Percentiles rank a stretch among this genome's conserved stretches.
phyloP scores from a whole-genome alignment of 2,888 invertebrate species.

The Gibbula magus region DNA sequence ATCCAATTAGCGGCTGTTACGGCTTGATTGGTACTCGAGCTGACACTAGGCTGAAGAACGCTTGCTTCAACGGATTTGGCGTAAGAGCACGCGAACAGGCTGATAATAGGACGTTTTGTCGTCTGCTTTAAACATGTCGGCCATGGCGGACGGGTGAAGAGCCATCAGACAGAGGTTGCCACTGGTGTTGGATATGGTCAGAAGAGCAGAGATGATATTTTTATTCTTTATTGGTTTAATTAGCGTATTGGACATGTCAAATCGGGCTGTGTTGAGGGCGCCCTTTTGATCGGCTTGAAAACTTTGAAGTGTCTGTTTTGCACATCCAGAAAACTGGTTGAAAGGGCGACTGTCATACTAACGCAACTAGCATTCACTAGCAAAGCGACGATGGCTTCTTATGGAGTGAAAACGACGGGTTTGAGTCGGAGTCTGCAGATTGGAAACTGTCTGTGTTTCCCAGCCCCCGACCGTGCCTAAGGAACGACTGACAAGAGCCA shows the following conservation, averaged over 20 bases:
- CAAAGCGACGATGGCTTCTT: constrained; percentile 18
- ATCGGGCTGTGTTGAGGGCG: constrained; percentile 16
- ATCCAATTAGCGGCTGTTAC: constrained; percentile 30
- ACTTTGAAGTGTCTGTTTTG: constrained; percentile 25
- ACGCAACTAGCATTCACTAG: constrained; percentile 16
- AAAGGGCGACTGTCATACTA: constrained; percentile 20
- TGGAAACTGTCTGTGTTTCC: constrained; percentile 10
- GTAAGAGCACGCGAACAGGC: constrained; percentile 23
- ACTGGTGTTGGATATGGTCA: constrained; percentile 21
- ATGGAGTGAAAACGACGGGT: constrained; percentile 4
- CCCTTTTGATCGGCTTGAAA: constrained; percentile 22
- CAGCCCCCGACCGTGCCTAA: constrained; percentile 3
- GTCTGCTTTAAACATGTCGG: constrained; percentile 31
- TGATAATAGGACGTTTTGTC: constrained; percentile 30
- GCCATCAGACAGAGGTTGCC: constrained; percentile 13
- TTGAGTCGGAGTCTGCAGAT: constrained; percentile 2
- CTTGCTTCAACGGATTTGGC: constrained; percentile 25
- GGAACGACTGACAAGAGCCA: not conserved
- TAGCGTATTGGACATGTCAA: constrained; percentile 30
- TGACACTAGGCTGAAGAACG: constrained; percentile 10
- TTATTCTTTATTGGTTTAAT: constrained; percentile 30
- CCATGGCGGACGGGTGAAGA: constrained; percentile 17
- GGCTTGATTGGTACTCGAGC: constrained; percentile 25
- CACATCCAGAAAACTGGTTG: constrained; percentile 26
- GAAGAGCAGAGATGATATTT: constrained; percentile 22